phyloP scores from a whole-genome alignment of 2,113 vertebrate species.

The Carlito syrichta region DNA sequence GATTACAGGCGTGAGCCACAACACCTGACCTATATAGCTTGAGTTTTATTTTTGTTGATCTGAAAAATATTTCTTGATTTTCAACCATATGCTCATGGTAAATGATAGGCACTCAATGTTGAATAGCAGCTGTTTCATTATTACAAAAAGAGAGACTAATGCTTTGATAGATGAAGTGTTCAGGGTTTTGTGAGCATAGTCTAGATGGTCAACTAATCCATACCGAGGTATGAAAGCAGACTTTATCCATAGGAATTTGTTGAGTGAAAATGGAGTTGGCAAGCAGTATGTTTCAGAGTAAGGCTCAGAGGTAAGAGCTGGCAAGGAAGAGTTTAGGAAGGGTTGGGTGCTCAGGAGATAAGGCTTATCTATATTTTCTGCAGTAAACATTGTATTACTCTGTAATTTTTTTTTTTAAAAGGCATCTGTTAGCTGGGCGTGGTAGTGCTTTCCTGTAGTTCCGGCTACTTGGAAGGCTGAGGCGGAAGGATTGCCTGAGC shows the following conservation, averaged over 20 bases:
- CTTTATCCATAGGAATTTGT: neutral
- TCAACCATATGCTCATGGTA: neutral
- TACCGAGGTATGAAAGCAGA: neutral
- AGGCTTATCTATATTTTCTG: neutral
- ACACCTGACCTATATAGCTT: too few species aligned
- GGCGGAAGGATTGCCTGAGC: too few species aligned
- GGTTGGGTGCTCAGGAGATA: neutral
- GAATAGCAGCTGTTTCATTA: accelerated
- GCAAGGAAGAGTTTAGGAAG: neutral
- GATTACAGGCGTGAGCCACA: too few species aligned
- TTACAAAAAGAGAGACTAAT: neutral
- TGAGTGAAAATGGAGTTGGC: neutral
- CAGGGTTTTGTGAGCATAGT: neutral
- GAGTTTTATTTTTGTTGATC: neutral
- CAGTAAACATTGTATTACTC: neutral
- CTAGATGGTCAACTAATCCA: neutral
- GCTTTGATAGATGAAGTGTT: neutral
- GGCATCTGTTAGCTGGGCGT: too few species aligned
- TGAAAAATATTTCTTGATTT: neutral
- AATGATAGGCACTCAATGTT: neutral
- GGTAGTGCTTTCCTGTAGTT: too few species aligned
- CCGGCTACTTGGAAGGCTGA: too few species aligned
- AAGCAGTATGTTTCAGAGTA: too few species aligned
- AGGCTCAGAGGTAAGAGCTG: neutral
- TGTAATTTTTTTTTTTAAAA: too few species aligned